Evolutionary conservation across 2,797 vertebrate species (phyloP), one percentile per base, ranked within the genome.

Genomic region (Sitta carolinensis): DNA sequence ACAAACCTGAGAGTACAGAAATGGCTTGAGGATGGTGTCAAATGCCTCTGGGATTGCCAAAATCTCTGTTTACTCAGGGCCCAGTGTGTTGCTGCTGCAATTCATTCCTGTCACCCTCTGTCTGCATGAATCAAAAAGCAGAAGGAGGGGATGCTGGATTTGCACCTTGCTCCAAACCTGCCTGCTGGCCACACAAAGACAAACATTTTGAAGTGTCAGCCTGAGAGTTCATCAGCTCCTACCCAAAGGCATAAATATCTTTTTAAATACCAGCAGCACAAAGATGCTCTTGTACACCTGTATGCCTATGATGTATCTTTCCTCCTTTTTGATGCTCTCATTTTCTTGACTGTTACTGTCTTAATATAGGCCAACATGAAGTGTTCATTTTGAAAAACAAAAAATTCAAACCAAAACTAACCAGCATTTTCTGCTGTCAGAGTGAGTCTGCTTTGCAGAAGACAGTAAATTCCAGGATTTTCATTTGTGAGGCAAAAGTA

Each of bases 381-480:
- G 18, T 47, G 16, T 21, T 90, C 20, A 55, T 75, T 89, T 61
- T 13, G 34, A 20, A 80, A 68, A 58, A 38, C 25, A 63, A 19
- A 4, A 4, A 32, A 38, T 20, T 51, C 34, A 48, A 62, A 13
- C 21, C 26, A 29, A 78, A 72, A 32, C 8, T 40, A 78, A 55
- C 6, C 42, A 61, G 50, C 23, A 48, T 68, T 77, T 94, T 27
- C 62, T 83, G 47, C 84, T 87, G 61, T 74, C 80, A 79, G 85
- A 84, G 13, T 11, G 52, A 51, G 34, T 87, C 58, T 32, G 48
- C 42, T 50, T 83, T 70, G 63, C 34, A 85, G 81, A 67, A 89
- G 52, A 36, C 64, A 72, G 61, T 64, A 90, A 89, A 93, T 90
- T 57, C 23, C 55, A 67, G 42, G 18, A 77, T 86, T 95, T 95